phyloP scores from a whole-genome alignment of 1,140 invertebrate species.

The Drosophila nasuta region DNA sequence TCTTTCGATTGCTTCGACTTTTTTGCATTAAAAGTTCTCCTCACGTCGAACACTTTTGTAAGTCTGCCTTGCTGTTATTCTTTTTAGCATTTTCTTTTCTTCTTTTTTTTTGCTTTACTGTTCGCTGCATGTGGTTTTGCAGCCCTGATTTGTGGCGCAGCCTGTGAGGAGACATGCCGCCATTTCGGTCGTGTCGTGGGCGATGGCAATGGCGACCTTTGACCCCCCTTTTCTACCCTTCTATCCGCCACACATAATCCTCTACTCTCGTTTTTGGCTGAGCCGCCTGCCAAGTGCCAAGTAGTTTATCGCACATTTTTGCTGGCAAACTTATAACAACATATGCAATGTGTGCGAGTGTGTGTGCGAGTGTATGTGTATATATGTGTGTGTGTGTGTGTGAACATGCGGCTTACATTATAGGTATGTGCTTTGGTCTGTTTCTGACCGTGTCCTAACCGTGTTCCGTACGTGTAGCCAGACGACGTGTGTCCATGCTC shows the following conservation, averaged over 20 bases:
- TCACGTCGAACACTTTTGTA: neutral
- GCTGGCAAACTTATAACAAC: constrained; percentile 69
- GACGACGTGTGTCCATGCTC: constrained; percentile 30
- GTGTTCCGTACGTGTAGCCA: constrained; percentile 23
- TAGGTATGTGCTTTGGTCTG: constrained; percentile 18
- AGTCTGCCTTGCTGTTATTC: neutral
- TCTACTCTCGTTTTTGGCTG: neutral
- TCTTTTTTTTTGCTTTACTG: neutral
- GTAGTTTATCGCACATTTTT: constrained; percentile 80
- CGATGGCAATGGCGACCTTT: constrained; percentile 18
- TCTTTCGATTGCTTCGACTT: too few species aligned
- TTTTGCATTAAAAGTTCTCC: neutral
- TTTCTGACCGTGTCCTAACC: constrained; percentile 37
- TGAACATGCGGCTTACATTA: constrained; percentile 38
- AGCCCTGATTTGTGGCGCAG: constrained; percentile 31
- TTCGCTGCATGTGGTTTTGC: neutral
- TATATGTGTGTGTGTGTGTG: constrained; percentile 15
- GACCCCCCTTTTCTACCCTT: constrained; percentile 18
- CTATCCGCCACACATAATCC: neutral
- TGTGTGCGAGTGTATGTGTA: constrained; percentile 26
- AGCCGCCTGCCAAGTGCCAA: constrained; percentile 51
- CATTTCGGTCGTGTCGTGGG: constrained; percentile 55
- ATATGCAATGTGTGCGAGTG: constrained; percentile 56
- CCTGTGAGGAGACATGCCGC: constrained; percentile 59
- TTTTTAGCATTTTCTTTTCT: neutral